These are phyloP conservation scores for Patella depressa DNA, from an alignment of 2,888 invertebrate species.

Conservation along the genomic window DNA sequence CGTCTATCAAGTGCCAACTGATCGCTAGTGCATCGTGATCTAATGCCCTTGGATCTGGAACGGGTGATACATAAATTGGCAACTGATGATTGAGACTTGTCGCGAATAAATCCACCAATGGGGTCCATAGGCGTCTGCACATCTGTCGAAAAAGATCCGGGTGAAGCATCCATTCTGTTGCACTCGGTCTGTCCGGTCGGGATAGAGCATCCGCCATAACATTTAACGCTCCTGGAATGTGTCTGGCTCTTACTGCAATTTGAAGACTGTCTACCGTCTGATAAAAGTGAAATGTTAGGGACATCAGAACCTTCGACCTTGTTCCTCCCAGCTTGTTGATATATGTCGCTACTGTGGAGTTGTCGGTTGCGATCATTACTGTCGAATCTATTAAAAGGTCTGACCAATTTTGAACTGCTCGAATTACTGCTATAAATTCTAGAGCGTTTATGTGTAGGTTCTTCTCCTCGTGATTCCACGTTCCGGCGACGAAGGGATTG, in stretches of 20 bases:
- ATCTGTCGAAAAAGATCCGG: not conserved
- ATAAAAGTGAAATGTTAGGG: not conserved
- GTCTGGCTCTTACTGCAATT: not conserved
- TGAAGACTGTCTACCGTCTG: not conserved
- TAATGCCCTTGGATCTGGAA: not conserved
- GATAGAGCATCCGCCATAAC: constrained; percentile 6
- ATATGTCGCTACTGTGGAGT: constrained; percentile 7
- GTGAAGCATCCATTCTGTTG: constrained; percentile 12
- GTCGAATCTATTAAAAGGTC: not conserved
- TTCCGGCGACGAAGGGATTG: not conserved
- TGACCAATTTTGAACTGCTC: constrained; percentile 7
- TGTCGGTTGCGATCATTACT: constrained; percentile 10
- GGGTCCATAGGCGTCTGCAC: not conserved
- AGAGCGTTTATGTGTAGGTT: not conserved
- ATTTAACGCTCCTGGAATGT: not conserved
- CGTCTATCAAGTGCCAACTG: not conserved
- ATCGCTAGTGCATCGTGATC: constrained; percentile 4
- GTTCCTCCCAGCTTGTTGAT: constrained; percentile 13
- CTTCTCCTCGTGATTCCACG: not conserved
- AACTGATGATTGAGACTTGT: constrained; percentile 3
- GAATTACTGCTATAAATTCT: constrained; percentile 8
- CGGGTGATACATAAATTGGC: not conserved
- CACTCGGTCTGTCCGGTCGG: not conserved
- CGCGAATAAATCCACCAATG: constrained; percentile 14
- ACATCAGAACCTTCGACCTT: not conserved